Percentiles rank a stretch among this genome's conserved stretches.
Conservation (phyloP, 2,797 vertebrate species). For the Scolopax rusticola region DNA sequence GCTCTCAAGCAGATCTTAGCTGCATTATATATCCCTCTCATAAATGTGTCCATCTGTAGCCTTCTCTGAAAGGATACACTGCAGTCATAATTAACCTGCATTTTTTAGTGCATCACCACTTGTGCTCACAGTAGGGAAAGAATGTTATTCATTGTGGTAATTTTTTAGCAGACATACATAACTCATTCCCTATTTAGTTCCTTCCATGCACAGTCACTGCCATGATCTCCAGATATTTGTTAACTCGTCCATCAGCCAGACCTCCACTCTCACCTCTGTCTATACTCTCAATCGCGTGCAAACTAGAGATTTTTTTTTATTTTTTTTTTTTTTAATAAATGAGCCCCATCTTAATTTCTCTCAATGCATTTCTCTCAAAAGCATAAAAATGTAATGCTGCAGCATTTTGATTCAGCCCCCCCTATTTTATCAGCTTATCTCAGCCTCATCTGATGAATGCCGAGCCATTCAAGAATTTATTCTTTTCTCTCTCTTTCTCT, state of each 20-base stretch:
- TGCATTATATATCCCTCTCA: not conserved
- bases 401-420: not conserved
- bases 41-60: not conserved
- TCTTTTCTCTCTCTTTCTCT: not conserved
- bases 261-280: not conserved
- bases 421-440: slow-evolving; percentile 45
- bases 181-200: not conserved
- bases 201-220: not conserved
- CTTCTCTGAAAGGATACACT: not conserved
- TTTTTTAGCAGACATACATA: not conserved
- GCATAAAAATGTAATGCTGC: not conserved
- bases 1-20: not conserved
- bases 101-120: not conserved
- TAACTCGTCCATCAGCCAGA: not conserved
- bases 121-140: not conserved
- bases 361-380: not conserved
- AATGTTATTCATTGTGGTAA: not conserved
- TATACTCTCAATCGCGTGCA: not conserved
- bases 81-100: not conserved
- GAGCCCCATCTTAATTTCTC: not conserved
- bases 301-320: not conserved
- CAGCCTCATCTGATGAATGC: slow-evolving; percentile 39
- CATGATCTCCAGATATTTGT: not conserved
- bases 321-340: not conserved
- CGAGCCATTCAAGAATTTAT: slow-evolving; percentile 41